These are phyloP conservation scores for Bolinopsis microptera DNA, from an alignment of 37 sponge, comb jelly and placozoan genomes.

Conservation along the genomic window DNA sequence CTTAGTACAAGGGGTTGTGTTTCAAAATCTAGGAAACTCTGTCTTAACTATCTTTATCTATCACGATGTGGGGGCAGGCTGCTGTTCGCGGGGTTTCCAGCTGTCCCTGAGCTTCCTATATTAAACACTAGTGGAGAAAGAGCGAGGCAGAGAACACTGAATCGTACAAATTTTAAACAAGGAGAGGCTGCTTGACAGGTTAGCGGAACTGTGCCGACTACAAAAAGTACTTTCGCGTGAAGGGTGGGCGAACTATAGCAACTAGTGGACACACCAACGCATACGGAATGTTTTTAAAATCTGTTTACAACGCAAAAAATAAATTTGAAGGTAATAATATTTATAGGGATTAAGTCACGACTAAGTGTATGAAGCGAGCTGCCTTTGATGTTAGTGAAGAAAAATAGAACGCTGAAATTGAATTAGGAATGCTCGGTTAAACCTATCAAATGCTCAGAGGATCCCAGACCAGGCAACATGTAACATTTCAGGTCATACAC, in stretches of 20 bases:
- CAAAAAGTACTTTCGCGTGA: neutral
- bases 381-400: neutral
- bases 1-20: neutral
- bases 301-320: too few species aligned
- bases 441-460: neutral
- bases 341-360: neutral
- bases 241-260: neutral
- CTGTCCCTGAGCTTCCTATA: neutral
- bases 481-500: neutral
- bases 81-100: neutral
- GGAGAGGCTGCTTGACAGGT: neutral
- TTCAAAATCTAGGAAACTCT: neutral
- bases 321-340: neutral
- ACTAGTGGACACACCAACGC: neutral
- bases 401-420: neutral
- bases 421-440: neutral
- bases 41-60: neutral
- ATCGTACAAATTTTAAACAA: neutral
- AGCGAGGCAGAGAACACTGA: neutral
- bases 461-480: neutral
- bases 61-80: neutral
- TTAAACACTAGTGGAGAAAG: neutral
- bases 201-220: neutral
- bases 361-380: neutral
- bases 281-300: too few species aligned